phyloP scores from a whole-genome alignment of 2,797 vertebrate species.

The Gymnothorax reevesii region DNA sequence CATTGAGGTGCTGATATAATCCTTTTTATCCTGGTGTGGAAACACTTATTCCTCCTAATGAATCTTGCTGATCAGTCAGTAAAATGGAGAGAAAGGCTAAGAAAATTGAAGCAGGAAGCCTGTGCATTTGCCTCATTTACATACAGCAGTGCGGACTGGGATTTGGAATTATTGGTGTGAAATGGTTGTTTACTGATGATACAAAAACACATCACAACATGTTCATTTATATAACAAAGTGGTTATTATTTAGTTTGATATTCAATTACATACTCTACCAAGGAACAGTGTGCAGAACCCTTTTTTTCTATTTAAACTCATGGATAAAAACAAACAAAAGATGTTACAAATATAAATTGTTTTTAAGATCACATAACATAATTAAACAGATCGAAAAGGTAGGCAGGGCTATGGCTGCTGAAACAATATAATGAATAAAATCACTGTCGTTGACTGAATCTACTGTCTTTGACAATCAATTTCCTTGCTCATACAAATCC shows the following conservation, averaged over 20 bases:
- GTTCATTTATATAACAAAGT: conserved; percentile 73
- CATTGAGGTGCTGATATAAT: conserved; percentile 31
- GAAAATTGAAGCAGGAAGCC: neutral
- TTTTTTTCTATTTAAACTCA: conserved; percentile 51
- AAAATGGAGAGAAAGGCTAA: conserved; percentile 44
- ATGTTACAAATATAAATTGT: conserved; percentile 79
- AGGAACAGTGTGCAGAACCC: conserved; percentile 68
- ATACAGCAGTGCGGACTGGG: neutral
- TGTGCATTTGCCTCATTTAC: neutral
- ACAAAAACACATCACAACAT: conserved; percentile 52
- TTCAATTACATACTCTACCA: conserved; percentile 64
- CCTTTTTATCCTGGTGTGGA: conserved; percentile 57
- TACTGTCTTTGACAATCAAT: conserved; percentile 54
- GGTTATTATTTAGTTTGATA: conserved; percentile 74
- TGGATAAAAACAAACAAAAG: conserved; percentile 72
- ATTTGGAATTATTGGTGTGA: neutral
- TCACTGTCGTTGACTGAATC: conserved; percentile 47
- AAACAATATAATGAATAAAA: conserved; percentile 56
- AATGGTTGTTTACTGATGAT: neutral
- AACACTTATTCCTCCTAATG: conserved; percentile 61
- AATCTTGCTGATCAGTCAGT: conserved; percentile 60
- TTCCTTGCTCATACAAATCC: conserved; percentile 45
- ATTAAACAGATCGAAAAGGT: conserved; percentile 56
- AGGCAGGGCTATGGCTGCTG: conserved; percentile 68
- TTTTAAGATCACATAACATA: conserved; percentile 69